phyloP scores from a whole-genome alignment of 2,888 invertebrate genomes.

The Rhamnusium bicolor region DNA sequence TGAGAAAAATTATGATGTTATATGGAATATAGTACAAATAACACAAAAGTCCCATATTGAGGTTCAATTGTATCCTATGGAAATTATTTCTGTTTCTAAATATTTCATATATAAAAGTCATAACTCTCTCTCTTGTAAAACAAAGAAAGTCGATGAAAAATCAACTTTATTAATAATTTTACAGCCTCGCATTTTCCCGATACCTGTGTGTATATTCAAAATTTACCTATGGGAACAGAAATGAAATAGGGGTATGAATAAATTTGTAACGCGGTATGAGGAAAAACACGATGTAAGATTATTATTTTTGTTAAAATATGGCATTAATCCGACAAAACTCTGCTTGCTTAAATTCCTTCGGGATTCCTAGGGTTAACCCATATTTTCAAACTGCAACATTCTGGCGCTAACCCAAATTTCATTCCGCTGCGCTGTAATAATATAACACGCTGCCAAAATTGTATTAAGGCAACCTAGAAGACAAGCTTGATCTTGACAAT shows the following conservation, averaged over 20 bases:
- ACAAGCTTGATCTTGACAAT: slow-evolving; percentile 22
- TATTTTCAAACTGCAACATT: background rate
- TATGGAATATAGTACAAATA: too few relatives aligned
- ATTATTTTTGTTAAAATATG: slow-evolving; percentile 35
- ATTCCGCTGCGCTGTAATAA: background rate
- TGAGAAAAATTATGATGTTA: too few relatives aligned
- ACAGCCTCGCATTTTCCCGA: background rate
- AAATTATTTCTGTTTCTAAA: background rate
- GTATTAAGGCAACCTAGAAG: slow-evolving; percentile 18
- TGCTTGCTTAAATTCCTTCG: slow-evolving; percentile 25
- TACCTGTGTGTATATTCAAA: slow-evolving; percentile 14
- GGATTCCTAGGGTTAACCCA: slow-evolving; percentile 32
- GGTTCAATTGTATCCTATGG: too few relatives aligned
- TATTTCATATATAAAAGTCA: background rate
- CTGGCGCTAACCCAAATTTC: slow-evolving; percentile 32
- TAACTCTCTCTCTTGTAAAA: background rate
- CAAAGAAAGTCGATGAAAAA: background rate
- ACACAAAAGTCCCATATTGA: too few relatives aligned
- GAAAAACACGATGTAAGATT: slow-evolving; percentile 33
- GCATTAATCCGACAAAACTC: slow-evolving; percentile 24
- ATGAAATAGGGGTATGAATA: slow-evolving; percentile 22
- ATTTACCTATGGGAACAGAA: slow-evolving; percentile 6
- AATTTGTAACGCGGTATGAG: background rate
- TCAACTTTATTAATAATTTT: background rate
- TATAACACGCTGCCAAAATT: slow-evolving; percentile 23